Evolutionary conservation across 1,140 invertebrate species (phyloP).

Genomic region (Drosophila tani): DNA sequence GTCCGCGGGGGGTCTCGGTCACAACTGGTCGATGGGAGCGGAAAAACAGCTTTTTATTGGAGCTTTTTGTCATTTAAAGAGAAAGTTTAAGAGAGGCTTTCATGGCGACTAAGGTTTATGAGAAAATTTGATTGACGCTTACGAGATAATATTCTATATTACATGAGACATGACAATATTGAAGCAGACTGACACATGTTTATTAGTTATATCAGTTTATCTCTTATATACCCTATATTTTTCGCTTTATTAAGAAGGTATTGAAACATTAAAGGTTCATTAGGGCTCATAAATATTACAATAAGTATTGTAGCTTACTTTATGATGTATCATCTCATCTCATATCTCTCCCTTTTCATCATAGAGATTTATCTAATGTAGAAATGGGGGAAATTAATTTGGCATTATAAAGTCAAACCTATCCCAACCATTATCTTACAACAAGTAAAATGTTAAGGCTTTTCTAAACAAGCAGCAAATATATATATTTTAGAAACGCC

Average conservation of each 20-base stretch:
- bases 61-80: conserved; percentile 6
- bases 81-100: conserved; percentile 5
- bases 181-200: too few relatives aligned
- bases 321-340: too few relatives aligned
- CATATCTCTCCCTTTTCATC: too few relatives aligned
- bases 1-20: conserved; percentile 7
- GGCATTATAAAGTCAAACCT: not conserved
- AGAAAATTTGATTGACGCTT: not conserved
- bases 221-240: too few relatives aligned
- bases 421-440: not conserved
- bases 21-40: not conserved
- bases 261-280: too few relatives aligned
- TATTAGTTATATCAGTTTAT: too few relatives aligned
- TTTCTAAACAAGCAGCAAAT: not conserved
- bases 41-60: not conserved
- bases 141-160: not conserved
- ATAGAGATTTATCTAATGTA: not conserved
- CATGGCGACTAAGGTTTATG: not conserved
- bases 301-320: too few relatives aligned
- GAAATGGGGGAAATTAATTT: not conserved
- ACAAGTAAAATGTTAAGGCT: not conserved
- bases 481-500: not conserved
- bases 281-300: too few relatives aligned
- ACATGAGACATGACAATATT: not conserved
- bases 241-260: not conserved